phyloP scores from a whole-genome alignment of 2,113 vertebrate species.

The Etheostoma cragini region DNA sequence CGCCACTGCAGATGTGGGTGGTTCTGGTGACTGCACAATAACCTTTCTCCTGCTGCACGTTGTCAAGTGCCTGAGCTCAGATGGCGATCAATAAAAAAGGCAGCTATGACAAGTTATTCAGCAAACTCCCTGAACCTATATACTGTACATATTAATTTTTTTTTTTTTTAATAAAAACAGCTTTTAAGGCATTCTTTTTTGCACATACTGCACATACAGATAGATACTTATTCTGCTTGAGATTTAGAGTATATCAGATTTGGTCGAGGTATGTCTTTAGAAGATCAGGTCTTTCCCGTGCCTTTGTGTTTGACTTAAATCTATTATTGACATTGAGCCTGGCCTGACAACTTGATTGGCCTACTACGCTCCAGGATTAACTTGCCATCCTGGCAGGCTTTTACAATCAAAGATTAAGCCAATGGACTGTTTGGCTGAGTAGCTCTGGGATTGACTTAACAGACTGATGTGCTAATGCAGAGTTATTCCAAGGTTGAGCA shows the following conservation, averaged over 20 bases:
- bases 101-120: slow-evolving; percentile 58
- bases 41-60: slow-evolving; percentile 68
- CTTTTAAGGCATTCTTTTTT: slow-evolving; percentile 9
- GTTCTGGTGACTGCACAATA: slow-evolving; percentile 80
- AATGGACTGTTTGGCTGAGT: slow-evolving; percentile 74
- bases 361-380: slow-evolving; percentile 71
- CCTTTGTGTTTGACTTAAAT: slow-evolving; percentile 70
- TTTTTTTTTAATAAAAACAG: neutral
- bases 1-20: slow-evolving; percentile 78
- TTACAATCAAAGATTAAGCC: slow-evolving; percentile 80
- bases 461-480: slow-evolving; percentile 78
- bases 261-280: slow-evolving; percentile 14
- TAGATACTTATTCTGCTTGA: slow-evolving; percentile 2
- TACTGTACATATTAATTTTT: slow-evolving; percentile 35
- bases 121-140: slow-evolving; percentile 37
- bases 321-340: slow-evolving; percentile 70
- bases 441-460: slow-evolving; percentile 79
- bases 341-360: slow-evolving; percentile 78
- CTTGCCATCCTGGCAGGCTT: slow-evolving; percentile 73
- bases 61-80: slow-evolving; percentile 65
- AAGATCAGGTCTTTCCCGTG: slow-evolving; percentile 24
- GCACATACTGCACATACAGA: neutral
- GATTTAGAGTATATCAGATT: neutral
- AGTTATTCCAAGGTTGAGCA: slow-evolving; percentile 79
- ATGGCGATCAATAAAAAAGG: slow-evolving; percentile 68